Conservation (phyloP, 2,888 invertebrate genomes). For the Mesorhabditis sp. region DNA sequence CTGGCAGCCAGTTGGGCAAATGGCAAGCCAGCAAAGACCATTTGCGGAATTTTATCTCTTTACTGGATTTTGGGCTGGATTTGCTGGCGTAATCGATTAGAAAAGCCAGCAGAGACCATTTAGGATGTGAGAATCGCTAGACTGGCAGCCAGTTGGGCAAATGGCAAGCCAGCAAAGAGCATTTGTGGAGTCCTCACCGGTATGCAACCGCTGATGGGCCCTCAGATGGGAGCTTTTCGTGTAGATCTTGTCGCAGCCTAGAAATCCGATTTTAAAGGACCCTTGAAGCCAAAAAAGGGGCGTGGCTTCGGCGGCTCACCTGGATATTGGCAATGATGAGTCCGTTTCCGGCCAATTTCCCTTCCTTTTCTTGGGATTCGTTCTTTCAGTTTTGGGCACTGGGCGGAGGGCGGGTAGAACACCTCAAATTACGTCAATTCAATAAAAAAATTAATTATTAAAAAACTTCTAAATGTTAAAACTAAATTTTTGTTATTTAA, state of each 20-base stretch:
- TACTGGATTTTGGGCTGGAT: too few relatives aligned
- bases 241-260: constrained; percentile 53
- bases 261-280: constrained; percentile 10
- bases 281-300: not conserved
- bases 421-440: not conserved
- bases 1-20: too few relatives aligned
- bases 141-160: too few relatives aligned
- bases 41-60: too few relatives aligned
- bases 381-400: not conserved
- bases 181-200: constrained; percentile 20
- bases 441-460: not conserved
- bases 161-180: too few relatives aligned
- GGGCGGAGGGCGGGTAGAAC: constrained; percentile 2
- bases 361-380: not conserved
- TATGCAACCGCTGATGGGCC: constrained; percentile 51
- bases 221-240: constrained; percentile 54
- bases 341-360: not conserved
- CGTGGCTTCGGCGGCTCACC: not conserved
- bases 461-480: not conserved
- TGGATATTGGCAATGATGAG: not conserved
- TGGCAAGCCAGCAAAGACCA: too few relatives aligned
- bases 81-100: too few relatives aligned
- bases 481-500: not conserved
- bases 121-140: too few relatives aligned
- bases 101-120: too few relatives aligned